Base-by-base conservation (phyloP, 2,888 invertebrate species). In the Pandemis cinnamomeana region DNA sequence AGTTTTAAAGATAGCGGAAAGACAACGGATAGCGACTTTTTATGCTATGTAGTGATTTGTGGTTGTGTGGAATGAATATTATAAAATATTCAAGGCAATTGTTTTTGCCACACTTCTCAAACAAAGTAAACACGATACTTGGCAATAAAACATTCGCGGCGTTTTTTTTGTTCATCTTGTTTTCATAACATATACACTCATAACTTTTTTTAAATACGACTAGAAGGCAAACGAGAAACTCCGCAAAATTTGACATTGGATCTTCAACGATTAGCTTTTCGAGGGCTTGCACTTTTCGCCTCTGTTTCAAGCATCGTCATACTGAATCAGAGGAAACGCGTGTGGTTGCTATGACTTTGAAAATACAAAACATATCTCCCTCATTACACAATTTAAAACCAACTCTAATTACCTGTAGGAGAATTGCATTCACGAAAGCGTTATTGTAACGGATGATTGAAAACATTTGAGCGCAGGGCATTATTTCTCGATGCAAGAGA, bases 261-360 rank as follows among this genome's bases (percentile, higher is more conserved):
- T 13, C 5, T 10, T 11, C 8, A 10, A 36, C 27, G 27, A 36
- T 27, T 10, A 46, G 46, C 46, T 53, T n/a, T 53, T 8, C 15
- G 20, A 55, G 55, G 20, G 55, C 20, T 55, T 7, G 20, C 6
- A 3, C 20, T 7, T 20, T 55, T 20, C 20, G 7, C 55, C 20
- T 55, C 51, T 69, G 61, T 71, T 77, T 75, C 20, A 42, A 44
- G n/a, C 36, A 53, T 8, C 10, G 46, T 68, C 55, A 15, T 78
- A 78, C 71, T 71, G 72, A 76, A 55, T 51, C 48, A 60, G 44
- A 53, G 62, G 27, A 71, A 74, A 72, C 58, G 70, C 51, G 27
- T 7, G 58, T 7, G 20, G 70, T 70, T 67, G 20, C 70, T 67
- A 70, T 46, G 66, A 42, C 44, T 55, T 13, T 53, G 60, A 11